These are phyloP conservation scores for Clarias platycephalus DNA, from an alignment of 2,797 vertebrate genomes.

Conservation along the genomic window DNA sequence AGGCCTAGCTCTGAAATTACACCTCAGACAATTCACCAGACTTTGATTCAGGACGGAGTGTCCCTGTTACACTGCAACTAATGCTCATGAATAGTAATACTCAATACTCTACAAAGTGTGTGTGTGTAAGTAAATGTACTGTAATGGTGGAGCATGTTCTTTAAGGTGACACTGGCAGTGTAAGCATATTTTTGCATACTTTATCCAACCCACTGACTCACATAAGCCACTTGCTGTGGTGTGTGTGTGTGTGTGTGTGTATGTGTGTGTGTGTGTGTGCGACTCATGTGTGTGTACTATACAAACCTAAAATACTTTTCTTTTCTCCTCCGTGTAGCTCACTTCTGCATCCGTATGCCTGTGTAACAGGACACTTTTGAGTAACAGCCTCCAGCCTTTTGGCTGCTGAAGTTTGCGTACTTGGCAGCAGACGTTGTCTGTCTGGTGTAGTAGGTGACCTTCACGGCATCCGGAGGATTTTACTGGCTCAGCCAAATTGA, in stretches of 20 bases:
- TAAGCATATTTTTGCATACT: constrained; percentile 33
- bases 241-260: constrained; percentile 23
- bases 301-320: background rate
- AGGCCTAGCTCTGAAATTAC: background rate
- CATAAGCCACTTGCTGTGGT: constrained; percentile 24
- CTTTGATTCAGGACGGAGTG: background rate
- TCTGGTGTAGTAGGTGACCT: constrained; percentile 52
- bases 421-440: constrained; percentile 39
- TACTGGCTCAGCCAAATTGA: constrained; percentile 46
- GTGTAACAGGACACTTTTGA: constrained; percentile 15
- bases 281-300: background rate
- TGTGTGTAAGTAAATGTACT: background rate
- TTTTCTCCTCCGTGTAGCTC: background rate
- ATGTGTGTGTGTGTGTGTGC: constrained; percentile 16
- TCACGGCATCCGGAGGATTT: constrained; percentile 43
- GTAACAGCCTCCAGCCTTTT: constrained; percentile 7
- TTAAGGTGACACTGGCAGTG: constrained; percentile 6
- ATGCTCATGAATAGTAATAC: background rate
- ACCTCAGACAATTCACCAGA: background rate
- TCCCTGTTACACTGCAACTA: background rate
- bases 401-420: constrained; percentile 27
- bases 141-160: background rate
- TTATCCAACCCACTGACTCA: constrained; percentile 15
- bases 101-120: background rate
- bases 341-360: no score